Base-by-base conservation (phyloP, 2,113 vertebrate species). In the Tonatia bakeri region DNA sequence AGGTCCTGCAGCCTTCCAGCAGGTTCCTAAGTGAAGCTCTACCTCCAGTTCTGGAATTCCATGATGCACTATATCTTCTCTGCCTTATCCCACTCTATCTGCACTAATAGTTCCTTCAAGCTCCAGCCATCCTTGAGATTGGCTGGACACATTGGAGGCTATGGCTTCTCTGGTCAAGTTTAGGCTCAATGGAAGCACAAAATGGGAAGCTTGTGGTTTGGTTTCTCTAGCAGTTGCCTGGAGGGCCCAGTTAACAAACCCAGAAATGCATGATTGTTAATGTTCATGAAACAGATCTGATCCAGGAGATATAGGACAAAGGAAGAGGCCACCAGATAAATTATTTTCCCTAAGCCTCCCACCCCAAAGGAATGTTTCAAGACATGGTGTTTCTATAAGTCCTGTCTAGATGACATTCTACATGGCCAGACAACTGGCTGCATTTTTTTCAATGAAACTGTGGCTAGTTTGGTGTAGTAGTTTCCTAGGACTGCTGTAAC, bases 21-120 rank as follows among this genome's bases (percentile, higher is more conserved):
- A 99, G 92, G 97, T 99, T 99, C 99, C 99, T 92, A 98, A 36
- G 69, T 99, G 99, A 93, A 99, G 99, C 61, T 99, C 98, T n/a
- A 99, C 79, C 3, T 99, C 99, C 43, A 99, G 97, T 70, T 99
- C 98, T 99, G 99, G 16, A 98, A 79, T 77, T 99, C 99, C 3
- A 98, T n/a, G 19, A 99, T 96, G 24, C 98, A 98, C 52, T 98
- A 98, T 9, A 98, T 97, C 47, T 96, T 98, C 69, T 99, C 99
- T 0, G 97, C 98, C 64, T 98, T 97, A 20, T 89, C 87, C 95
- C 96, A 98, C 73, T 99, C 98, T 0, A 98, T 99, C 95, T 98
- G 98, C 1, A 98, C 98, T 38, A 99, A 94, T 98, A 99, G 88
- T 33, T 98, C 98, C 73, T 99, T 99, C 64, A 99, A 98, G 10